Evolutionary conservation across 2,888 invertebrate species (phyloP), one percentile per base, ranked within the genome.

Genomic region (Sphecodes monilicornis): DNA sequence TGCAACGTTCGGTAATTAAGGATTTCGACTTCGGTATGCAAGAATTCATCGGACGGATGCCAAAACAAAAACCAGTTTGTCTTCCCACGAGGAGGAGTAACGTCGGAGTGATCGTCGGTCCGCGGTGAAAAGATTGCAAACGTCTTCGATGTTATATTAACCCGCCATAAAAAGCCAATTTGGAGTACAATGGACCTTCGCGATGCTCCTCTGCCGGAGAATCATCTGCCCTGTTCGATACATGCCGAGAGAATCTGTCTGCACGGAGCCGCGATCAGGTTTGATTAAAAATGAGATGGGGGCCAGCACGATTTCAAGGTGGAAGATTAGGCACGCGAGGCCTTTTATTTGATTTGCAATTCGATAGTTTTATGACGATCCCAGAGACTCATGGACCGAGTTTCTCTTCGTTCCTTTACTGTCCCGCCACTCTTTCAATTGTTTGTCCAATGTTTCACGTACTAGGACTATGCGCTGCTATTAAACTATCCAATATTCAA

Each of bases 201-300:
- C 80, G 77, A 81, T 71, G 84, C 73, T 84, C 74, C 80, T 74
- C 54, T n/a, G 57, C 76, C 72, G 77, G 84, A 76, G 88, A 87
- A 90, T 91, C 90, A 91, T 92, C 90, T 88, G 89, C 90, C 64
- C 29, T 85, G 89, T 90, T 91, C 91, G 89, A 92, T 91, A 86
- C 88, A 90, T 78, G 79, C 83, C 78, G 60, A 85, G 74, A 78
- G 87, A 75, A 85, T 87, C 86, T 87, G 84, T 87, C 87, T 82
- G 86, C 84, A 71, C 83, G 64, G 57, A 80, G 70, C 82, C 72
- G 84, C 81, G 88, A 88, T 87, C 90, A 82, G 87, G 84, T 88
- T 93, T 92, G 92, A 92, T 93, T 93, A 92, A 93, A 93, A 93
- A 92, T 91, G 90, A 93, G 91, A 93, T 93, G 91, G 90, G 85